These are phyloP conservation scores for Crotalus horridus DNA, from an alignment of 2,113 vertebrate species.

Conservation along the genomic window DNA sequence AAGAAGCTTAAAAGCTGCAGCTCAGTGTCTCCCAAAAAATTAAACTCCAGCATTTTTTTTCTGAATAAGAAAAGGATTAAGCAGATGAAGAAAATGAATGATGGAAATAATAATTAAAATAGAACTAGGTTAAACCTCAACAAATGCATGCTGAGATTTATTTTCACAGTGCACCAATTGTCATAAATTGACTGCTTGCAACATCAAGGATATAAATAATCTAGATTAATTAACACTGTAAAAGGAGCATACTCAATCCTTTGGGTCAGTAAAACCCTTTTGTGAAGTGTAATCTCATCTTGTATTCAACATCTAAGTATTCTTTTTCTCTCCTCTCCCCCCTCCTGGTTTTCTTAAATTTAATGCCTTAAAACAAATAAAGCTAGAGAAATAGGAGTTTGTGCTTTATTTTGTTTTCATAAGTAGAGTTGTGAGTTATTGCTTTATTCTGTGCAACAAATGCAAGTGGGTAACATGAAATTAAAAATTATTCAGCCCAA, in stretches of 20 bases:
- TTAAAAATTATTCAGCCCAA: neutral
- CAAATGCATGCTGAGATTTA: neutral
- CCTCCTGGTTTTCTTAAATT: neutral
- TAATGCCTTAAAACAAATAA: neutral
- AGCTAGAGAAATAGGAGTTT: neutral
- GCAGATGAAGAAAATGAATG: neutral
- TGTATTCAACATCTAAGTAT: neutral
- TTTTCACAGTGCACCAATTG: neutral
- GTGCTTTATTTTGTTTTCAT: neutral
- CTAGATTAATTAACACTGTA: conserved; percentile 20
- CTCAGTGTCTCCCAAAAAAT: neutral
- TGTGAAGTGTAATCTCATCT: conserved; percentile 4
- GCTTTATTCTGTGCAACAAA: neutral
- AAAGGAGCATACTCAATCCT: conserved; percentile 11
- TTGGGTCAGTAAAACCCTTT: conserved; percentile 12
- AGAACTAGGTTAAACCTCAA: neutral
- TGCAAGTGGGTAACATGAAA: neutral
- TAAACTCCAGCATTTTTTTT: neutral
- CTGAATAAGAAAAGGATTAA: neutral
- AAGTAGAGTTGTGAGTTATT: neutral
- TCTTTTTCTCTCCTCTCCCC: neutral
- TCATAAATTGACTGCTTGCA: conserved; percentile 15
- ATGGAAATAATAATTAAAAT: neutral
- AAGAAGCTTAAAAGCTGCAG: neutral
- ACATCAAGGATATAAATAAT: conserved; percentile 27